Percentiles rank a stretch among this genome's conserved stretches.
Conservation (phyloP, 2,113 vertebrate genomes). For the Thermophis baileyi region DNA sequence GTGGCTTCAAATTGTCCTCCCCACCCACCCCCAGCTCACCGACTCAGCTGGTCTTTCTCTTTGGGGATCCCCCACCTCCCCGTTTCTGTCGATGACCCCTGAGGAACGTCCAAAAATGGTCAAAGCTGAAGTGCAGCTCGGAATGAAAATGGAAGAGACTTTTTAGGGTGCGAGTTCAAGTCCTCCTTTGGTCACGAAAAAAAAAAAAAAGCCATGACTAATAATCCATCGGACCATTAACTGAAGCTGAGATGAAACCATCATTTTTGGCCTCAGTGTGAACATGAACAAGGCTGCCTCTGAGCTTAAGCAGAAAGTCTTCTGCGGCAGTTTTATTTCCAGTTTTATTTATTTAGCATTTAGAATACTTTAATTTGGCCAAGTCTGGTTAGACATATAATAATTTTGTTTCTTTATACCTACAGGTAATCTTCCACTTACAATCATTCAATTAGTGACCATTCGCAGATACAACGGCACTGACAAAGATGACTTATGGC, state of each 20-base stretch:
- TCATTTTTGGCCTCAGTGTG: background rate
- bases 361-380: too few relatives aligned
- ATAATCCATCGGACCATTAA: background rate
- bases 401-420: too few relatives aligned
- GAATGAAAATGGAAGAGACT: too few relatives aligned
- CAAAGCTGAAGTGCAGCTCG: too few relatives aligned
- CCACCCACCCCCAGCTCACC: background rate
- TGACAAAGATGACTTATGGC: too few relatives aligned
- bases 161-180: background rate
- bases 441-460: too few relatives aligned
- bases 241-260: background rate
- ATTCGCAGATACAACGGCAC: too few relatives aligned
- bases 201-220: too few relatives aligned
- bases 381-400: too few relatives aligned
- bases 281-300: background rate
- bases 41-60: background rate
- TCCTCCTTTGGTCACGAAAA: too few relatives aligned
- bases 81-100: background rate
- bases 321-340: accelerated
- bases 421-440: too few relatives aligned
- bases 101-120: background rate
- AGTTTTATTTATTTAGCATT: too few relatives aligned
- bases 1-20: background rate
- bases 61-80: background rate
- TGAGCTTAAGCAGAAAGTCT: background rate